Conservation (phyloP, 1,140 invertebrate species). For the Drosophila punjabiensis region DNA sequence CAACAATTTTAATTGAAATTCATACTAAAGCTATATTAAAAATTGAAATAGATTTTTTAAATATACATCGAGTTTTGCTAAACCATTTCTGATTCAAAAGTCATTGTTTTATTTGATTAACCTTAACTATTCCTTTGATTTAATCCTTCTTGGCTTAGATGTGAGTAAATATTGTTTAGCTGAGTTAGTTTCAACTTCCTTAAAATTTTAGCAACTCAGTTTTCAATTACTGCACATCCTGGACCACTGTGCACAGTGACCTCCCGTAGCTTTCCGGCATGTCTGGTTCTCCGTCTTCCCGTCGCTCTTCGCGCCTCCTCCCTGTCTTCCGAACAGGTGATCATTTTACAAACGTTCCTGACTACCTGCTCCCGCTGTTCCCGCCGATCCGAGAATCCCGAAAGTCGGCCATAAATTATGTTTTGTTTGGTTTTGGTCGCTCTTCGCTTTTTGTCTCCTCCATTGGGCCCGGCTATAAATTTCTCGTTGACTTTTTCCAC, state of each 20-base stretch:
- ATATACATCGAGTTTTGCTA: too few relatives aligned
- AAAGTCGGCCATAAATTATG: conserved; percentile 77
- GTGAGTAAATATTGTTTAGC: too few relatives aligned
- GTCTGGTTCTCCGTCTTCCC: conserved; percentile 23
- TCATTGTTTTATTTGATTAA: too few relatives aligned
- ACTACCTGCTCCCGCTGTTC: conserved; percentile 59
- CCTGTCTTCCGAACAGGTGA: conserved; percentile 67
- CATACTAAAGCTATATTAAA: too few relatives aligned
- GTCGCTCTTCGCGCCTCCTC: conserved; percentile 10
- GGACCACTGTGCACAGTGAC: conserved; percentile 45
- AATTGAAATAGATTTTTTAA: too few relatives aligned
- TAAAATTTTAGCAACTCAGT: not conserved
- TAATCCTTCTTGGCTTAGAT: too few relatives aligned
- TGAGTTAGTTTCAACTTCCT: not conserved
- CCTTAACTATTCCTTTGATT: too few relatives aligned
- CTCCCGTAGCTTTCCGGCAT: conserved; percentile 53
- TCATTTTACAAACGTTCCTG: conserved; percentile 73
- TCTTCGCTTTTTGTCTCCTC: conserved; percentile 33
- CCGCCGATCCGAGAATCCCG: conserved; percentile 38
- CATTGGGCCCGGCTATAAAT: conserved; percentile 61
- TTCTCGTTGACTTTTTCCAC: conserved; percentile 64
- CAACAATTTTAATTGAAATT: too few relatives aligned
- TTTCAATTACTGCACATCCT: not conserved
- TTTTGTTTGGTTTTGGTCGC: conserved; percentile 60
- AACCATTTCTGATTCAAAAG: too few relatives aligned